Evolutionary conservation across 2,113 vertebrate genomes (phyloP).

Genomic region (Deroptyus accipitrinus): DNA sequence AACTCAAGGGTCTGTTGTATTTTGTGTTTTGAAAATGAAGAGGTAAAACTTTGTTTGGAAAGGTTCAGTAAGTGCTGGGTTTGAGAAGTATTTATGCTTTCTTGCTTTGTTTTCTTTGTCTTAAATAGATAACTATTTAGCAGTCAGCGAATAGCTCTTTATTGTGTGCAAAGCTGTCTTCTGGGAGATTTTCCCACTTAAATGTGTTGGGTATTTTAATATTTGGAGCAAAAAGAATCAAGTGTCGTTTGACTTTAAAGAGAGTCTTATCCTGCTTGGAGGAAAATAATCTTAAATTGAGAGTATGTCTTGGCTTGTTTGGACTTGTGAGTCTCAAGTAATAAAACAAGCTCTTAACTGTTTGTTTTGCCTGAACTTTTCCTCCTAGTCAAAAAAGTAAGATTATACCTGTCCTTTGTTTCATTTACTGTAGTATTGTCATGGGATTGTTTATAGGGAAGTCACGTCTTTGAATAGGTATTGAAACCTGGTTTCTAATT

Average conservation of each 20-base stretch:
- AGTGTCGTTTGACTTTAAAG: background rate
- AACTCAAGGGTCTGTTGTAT: background rate
- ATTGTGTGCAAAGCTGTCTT: background rate
- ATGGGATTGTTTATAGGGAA: background rate
- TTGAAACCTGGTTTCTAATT: background rate
- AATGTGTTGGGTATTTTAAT: background rate
- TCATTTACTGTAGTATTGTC: background rate
- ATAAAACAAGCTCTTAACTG: background rate
- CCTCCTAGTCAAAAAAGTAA: background rate
- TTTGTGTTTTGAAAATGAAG: background rate
- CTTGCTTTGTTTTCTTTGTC: background rate
- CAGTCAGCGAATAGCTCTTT: background rate
- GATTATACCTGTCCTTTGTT: conserved; percentile 24
- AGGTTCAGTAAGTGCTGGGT: background rate
- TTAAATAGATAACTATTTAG: background rate
- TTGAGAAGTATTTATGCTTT: background rate
- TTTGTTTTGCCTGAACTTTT: conserved; percentile 3
- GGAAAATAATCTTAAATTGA: background rate
- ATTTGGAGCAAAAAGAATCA: background rate
- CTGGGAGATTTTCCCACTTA: background rate
- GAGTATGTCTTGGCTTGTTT: background rate
- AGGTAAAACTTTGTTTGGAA: background rate
- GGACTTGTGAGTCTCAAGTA: background rate
- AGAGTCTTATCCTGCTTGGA: background rate
- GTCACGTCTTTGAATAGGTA: background rate